Base-by-base conservation (phyloP, 2,113 vertebrate genomes). In the Symphodus melops region DNA sequence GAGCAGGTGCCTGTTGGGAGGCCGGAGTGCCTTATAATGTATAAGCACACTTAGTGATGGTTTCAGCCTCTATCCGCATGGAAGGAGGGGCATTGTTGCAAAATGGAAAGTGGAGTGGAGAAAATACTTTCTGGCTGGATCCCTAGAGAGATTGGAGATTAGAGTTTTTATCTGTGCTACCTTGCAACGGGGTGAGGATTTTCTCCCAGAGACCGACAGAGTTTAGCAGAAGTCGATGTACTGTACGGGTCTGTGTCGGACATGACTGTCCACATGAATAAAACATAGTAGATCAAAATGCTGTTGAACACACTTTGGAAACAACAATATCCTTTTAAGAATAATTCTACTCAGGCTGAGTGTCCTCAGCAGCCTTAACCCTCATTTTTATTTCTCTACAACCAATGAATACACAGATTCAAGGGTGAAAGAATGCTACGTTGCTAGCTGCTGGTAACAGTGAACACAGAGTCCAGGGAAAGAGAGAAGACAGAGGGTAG, bases 281-380 rank as follows among this genome's bases (percentile, higher is more conserved):
- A 84, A 91, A 91, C 75, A 91, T 90, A 44, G 63, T 68, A 21
- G 6, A 28, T 75, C 75, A 81, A 86, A 70, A 78, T 66, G 54
- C 65, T 83, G 83, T 86, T 81, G 68, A 77, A 88, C 83, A 86
- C 61, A 77, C 56, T 67, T 72, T 60, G 68, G 73, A 75, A 86
- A 88, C 88, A 90, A 90, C 86, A 84, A 79, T 89, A 88, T 86
- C 79, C 89, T 87, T 91, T 88, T 86, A 88, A 88, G 85, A 86
- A 83, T 86, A 73, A 89, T 87, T 92, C 77, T 56, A 90, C 67
- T 87, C 74, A 55, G 75, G 66, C 61, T 46, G 72, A 70, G 66
- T 75, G 66, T 68, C 59, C 64, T 84, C 69, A 1, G 59, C 56
- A 72, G 57, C 70, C 67, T 65, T 68, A 57, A 57, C 42, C 59